Percentiles rank a stretch among this genome's conserved stretches.
Evolutionary conservation across 1,140 invertebrate genomes (phyloP).

Genomic region (Steinernema feltiae): DNA sequence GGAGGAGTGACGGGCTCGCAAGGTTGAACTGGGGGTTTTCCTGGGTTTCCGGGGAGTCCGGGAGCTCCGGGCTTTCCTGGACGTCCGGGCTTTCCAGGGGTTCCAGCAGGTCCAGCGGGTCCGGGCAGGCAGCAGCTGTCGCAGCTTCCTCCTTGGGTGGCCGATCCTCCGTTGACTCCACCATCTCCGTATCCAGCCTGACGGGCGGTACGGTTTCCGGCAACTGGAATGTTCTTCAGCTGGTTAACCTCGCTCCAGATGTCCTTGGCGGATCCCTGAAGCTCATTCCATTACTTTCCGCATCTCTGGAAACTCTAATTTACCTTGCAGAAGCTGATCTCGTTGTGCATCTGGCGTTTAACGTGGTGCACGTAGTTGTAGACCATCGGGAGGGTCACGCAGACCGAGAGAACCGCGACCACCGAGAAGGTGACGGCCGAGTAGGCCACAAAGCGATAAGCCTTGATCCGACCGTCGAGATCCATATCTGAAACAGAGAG

Average conservation of each 20-base stretch:
- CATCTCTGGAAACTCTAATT: too few species aligned
- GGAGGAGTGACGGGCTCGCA: neutral
- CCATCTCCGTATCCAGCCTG: too few species aligned
- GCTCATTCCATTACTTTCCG: too few species aligned
- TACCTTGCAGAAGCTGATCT: constrained; percentile 11
- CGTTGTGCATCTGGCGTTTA: constrained; percentile 1
- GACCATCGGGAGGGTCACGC: constrained; percentile 5
- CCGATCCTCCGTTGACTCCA: too few species aligned
- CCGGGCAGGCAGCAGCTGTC: constrained; percentile 37
- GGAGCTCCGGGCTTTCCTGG: constrained; percentile 25
- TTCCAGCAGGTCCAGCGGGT: constrained; percentile 31
- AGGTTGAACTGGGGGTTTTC: neutral
- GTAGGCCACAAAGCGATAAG: constrained; percentile 9
- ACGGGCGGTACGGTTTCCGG: constrained; percentile 34
- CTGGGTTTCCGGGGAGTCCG: constrained; percentile 31
- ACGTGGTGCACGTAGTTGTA: constrained; percentile 6
- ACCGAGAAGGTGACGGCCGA: constrained; percentile 13
- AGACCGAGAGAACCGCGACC: neutral
- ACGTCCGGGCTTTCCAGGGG: constrained; percentile 14
- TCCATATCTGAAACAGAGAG: neutral
- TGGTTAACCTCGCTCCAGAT: constrained; percentile 55
- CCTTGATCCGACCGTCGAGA: neutral
- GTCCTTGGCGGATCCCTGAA: constrained; percentile 56
- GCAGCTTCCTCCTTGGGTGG: constrained; percentile 23
- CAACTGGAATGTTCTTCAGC: constrained; percentile 50